phyloP scores from a whole-genome alignment of 2,113 vertebrate species.

The Tragelaphus strepsiceros region DNA sequence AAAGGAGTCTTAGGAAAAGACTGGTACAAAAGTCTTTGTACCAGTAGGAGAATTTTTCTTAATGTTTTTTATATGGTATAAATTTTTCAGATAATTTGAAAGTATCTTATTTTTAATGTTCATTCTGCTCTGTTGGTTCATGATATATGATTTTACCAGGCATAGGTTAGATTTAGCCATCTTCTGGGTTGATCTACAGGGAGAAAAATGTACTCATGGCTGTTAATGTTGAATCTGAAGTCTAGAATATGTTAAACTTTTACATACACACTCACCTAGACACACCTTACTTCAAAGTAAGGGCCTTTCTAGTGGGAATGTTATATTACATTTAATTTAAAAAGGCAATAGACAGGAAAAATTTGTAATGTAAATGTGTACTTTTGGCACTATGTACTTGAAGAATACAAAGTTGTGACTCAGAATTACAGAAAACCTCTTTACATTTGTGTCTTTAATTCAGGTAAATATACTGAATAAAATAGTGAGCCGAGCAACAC shows the following conservation, averaged over 20 bases:
- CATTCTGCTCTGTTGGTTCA: background rate
- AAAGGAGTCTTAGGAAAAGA: background rate
- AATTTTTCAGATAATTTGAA: background rate
- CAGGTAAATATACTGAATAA: constrained; percentile 92
- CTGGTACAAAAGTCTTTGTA: background rate
- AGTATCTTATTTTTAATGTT: background rate
- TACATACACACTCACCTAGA: background rate
- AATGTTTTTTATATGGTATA: background rate
- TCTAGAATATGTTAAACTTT: background rate
- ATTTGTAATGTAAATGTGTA: background rate
- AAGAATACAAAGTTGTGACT: background rate
- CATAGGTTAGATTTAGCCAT: background rate
- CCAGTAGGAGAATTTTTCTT: background rate
- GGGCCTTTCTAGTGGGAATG: background rate
- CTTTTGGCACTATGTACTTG: background rate
- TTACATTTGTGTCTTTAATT: constrained; percentile 10
- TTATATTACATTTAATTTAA: background rate
- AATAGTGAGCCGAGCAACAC: constrained; percentile 89
- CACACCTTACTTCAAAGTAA: background rate
- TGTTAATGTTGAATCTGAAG: constrained; percentile 20
- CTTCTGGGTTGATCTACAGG: background rate
- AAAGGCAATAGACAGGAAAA: background rate
- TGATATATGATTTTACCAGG: background rate
- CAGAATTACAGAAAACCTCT: background rate
- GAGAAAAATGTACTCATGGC: background rate